Conservation (phyloP, 2,113 vertebrate species). For the Pyrgilauda ruficollis region DNA sequence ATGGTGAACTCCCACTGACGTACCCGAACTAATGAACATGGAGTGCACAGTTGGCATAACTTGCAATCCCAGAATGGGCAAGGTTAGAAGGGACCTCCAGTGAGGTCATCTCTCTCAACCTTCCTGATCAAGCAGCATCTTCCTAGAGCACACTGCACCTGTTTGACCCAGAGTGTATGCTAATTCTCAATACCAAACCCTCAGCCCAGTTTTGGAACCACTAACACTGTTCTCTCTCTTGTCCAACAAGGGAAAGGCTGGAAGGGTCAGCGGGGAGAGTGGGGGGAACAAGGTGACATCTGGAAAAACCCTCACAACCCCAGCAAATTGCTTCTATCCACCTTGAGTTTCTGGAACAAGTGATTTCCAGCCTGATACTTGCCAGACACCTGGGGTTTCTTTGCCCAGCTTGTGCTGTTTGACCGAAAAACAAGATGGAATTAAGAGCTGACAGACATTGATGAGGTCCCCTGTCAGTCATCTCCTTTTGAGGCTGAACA, state of each 20-base stretch:
- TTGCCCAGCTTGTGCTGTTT: background rate
- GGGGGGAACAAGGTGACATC: accelerated
- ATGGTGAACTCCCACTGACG: accelerated
- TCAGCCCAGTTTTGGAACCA: background rate
- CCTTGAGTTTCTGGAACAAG: background rate
- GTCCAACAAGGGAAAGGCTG: background rate
- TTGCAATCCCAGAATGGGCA: background rate
- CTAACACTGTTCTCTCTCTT: background rate
- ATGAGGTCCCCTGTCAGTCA: background rate
- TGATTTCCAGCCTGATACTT: background rate
- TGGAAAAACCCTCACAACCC: background rate
- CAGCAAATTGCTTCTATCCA: background rate
- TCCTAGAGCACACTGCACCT: background rate
- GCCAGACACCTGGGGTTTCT: background rate
- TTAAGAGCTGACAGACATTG: background rate
- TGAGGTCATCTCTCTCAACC: background rate
- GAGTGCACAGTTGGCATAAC: accelerated
- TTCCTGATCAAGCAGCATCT: background rate
- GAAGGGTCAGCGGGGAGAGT: background rate
- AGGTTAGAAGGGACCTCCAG: background rate
- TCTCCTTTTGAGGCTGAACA: background rate
- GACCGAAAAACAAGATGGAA: background rate
- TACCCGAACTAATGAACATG: accelerated
- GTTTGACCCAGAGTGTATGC: accelerated
- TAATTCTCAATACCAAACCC: background rate